Evolutionary conservation across 1,140 invertebrate genomes (phyloP), one percentile per base, ranked within the genome.

Genomic region (Venturia canescens): DNA sequence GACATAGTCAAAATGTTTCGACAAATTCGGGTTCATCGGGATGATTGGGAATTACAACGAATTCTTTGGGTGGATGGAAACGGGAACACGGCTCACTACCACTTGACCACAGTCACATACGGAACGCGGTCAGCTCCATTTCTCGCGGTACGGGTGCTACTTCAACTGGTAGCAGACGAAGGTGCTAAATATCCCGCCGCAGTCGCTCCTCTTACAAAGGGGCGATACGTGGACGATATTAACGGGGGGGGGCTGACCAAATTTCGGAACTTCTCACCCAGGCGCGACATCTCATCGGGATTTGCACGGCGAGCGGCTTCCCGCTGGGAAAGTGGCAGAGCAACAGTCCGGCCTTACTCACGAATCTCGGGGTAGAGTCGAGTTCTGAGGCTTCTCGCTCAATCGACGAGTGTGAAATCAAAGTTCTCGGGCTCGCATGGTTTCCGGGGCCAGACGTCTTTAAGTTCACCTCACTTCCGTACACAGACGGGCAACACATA

Each of bases 1-100:
- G 89, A 90, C 78, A 86, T 90, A 18, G 66, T 31, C 23, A 89
- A 91, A 57, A 89, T 88, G 87, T 88, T 85, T 78, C 70, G 84
- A n/a, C 84, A 87, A 66, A 84, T 88, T 21, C n/a, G 27, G 16
- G 74, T 89, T 11, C 70, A 82, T 48, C 38, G 53, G 21, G 82
- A 83, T n/a, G 84, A 87, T 79, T 26, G 60, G 26, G 63, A 83
- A 26, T 78, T 83, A 74, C 87, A 88, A 50, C 67, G 84, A 63
- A 86, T 89, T 11, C 38, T 89, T 0, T 88, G 88, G 87, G 5
- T 66, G 31, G 34, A 69, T 50, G 6, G 15, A 7, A 7, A 53
- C 26, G 67, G 75, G 0, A 76, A 76, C n/a, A 53, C 21, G 9
- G 63, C 77, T 13, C 34, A 71, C 0, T 66, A 29, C 23, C 63